Conservation (phyloP, 92 coral and sea anemone species). For the Palythoa heliodiscus region DNA sequence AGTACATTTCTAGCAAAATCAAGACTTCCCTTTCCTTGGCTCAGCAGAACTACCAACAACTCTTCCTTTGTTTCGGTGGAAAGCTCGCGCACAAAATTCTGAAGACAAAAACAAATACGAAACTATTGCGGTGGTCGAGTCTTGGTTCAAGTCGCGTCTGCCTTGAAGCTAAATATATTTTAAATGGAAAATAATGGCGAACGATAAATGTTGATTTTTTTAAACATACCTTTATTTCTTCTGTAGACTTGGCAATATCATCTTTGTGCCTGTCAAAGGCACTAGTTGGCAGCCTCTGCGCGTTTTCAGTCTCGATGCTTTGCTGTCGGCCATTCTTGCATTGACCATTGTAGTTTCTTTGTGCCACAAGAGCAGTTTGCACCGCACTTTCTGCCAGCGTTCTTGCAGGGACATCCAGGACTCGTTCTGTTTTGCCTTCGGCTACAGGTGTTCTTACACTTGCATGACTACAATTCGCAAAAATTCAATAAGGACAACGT, state of each 20-base stretch:
- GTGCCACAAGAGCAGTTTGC: constrained; percentile 47
- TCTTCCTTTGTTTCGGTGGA: constrained; percentile 22
- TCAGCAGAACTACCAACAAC: constrained; percentile 36
- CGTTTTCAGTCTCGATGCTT: constrained; percentile 14
- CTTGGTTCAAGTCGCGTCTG: background rate
- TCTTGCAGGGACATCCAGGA: constrained; percentile 45
- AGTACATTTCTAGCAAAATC: constrained; percentile 41
- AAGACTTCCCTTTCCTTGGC: constrained; percentile 53
- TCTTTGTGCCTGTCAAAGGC: constrained; percentile 48
- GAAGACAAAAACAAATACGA: constrained; percentile 10
- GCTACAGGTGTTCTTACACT: constrained; percentile 42
- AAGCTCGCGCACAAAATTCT: constrained; percentile 35
- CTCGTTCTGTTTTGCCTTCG: constrained; percentile 36
- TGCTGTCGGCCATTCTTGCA: constrained; percentile 21
- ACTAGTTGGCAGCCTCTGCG: constrained; percentile 33
- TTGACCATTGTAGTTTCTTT: background rate
- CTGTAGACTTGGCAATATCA: constrained; percentile 20
- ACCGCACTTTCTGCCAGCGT: constrained; percentile 35
- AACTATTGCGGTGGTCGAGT: background rate
- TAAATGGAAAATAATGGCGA: background rate
- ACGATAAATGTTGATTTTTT: background rate
- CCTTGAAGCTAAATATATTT: constrained; percentile 3
- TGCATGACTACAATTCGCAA: constrained; percentile 36
- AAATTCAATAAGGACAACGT: constrained; percentile 21
- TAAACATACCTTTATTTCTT: constrained; percentile 36